Base-by-base conservation (phyloP, 30 jellyfish, hydroid and myxozoan species). In the Nemopilema nomurai region DNA sequence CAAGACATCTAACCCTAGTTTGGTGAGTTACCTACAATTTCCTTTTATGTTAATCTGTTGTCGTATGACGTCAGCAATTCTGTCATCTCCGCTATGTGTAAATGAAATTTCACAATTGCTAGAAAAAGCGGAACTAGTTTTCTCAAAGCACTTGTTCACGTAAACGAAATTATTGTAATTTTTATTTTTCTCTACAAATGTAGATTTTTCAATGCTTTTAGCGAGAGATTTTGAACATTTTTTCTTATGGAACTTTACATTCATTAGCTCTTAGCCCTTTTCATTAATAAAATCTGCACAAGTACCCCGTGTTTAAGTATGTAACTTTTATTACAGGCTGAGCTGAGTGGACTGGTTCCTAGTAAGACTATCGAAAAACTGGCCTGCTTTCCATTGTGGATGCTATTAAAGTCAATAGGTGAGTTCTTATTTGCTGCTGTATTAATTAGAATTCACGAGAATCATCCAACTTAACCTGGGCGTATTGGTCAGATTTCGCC, bases 331-430 rank as follows among this genome's bases (percentile, higher is more conserved):
- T 68, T 83, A 9, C 66, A 86, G 97, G 97, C 97, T 23, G 86
- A 74, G 28, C 73, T 30, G 27, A 32, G 89, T 73, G 92, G 92
- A 4, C 82, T 90, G 30, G 80, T 69, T 67, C 79, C 90, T n/a
- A 79, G 22, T 17, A 73, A 90, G 18, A 69, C 66, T 29, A 31
- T 80, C 21, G 91, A 90, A 22, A 84, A 80, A 65, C 67, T 90
- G 74, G 28, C 83, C 1, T 87, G 89, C 22, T 81, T 92, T 25
- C 95, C 96, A 21, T 62, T 92, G 51, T 92, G 98, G 98, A 74
- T 78, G 77, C 85, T 87, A 29, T 49, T 87, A 27, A 87, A 92
- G 51, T 67, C 89, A 33, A 82, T 89, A 76, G 98, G 98, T 87
- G 51, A 51, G 76, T 27, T 28, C 76, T 72, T 30, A n/a, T 0